Base-by-base conservation (phyloP, 2,113 vertebrate species). In the Tachysurus vachellii region DNA sequence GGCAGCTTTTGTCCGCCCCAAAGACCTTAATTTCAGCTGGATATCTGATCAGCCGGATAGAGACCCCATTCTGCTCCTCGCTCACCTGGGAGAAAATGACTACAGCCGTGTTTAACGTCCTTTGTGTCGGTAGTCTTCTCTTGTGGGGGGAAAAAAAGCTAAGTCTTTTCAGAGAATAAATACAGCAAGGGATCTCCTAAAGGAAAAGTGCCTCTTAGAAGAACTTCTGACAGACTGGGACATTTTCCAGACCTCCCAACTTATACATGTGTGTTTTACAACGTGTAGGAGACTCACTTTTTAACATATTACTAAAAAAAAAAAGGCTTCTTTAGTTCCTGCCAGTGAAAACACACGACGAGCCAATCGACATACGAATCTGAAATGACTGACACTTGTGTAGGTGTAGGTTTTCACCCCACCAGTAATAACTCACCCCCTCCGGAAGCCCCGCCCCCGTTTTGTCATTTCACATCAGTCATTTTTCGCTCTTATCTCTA, bases 1-100 rank as follows among this genome's bases (percentile, higher is more conserved):
- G 17, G 21, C 54, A 61, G 54, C 17, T 73, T 73, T 21, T 14
- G 36, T 82, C 70, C 26, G 2, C 36, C 31, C 8, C 21, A 85
- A 36, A 83, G 61, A 85, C 36, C 54, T 76, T 59, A 1, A 47
- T 59, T 75, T 76, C 50, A 56, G 13, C 77, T 21, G 53, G 64
- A 66, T 81, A 56, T n/a, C 28, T n/a, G 70, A 75, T 76, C 83
- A 85, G 83, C 54, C 16, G 5, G 0, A 47, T n/a, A 19, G 53
- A 61, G 54, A 21, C 70, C 54, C n/a, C 19, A 1, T 47, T 44
- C 21, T 85, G 23, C 42, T 28, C 19, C 68, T 57, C 14, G 13
- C 53, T 73, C 68, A 82, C 83, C 83, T 59, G 83, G 17, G 56
- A 75, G 83, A 85, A 42, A 59, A 85, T 42, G 9, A 75, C 31